Percentiles rank a stretch among this genome's conserved stretches.
Conservation (phyloP, 2,888 invertebrate genomes). For the Latheticus oryzae region DNA sequence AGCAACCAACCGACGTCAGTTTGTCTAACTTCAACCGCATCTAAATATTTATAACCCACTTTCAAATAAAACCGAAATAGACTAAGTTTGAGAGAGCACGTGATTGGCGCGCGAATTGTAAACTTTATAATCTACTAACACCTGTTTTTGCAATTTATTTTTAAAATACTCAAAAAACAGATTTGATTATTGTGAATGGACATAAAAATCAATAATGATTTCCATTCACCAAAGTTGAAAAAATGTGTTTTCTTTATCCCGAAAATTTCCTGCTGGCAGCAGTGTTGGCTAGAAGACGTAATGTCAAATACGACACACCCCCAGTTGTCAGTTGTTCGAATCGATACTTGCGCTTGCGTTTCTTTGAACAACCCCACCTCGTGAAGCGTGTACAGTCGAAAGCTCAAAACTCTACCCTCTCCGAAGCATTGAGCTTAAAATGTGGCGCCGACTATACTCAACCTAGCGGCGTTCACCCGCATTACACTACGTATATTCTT, state of each 20-base stretch:
- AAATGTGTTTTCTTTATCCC: conserved; percentile 10
- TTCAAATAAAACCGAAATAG: conserved; percentile 19
- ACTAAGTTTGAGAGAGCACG: conserved; percentile 3
- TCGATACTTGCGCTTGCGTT: conserved; percentile 58
- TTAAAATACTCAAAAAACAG: conserved; percentile 5
- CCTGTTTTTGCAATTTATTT: conserved; percentile 11
- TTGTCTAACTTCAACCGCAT: conserved; percentile 15
- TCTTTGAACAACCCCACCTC: conserved; percentile 49
- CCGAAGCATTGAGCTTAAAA: conserved; percentile 48
- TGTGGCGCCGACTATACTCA: conserved; percentile 57
- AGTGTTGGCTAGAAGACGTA: conserved; percentile 43
- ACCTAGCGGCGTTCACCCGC: conserved; percentile 60
- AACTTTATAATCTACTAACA: conserved; percentile 20
- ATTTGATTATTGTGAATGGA: conserved; percentile 17
- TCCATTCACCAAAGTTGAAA: conserved; percentile 23
- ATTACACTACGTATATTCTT: conserved; percentile 54
- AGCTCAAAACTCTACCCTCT: conserved; percentile 40
- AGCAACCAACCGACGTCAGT: conserved; percentile 19
- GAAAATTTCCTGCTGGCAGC: conserved; percentile 33
- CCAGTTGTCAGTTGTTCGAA: conserved; percentile 56
- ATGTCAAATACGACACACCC: conserved; percentile 55
- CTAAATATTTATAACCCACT: conserved; percentile 27
- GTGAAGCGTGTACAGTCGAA: conserved; percentile 45
- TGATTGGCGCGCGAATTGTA: conserved; percentile 15
- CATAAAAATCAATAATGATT: not conserved